Base-by-base conservation (phyloP, 2,888 invertebrate genomes). In the Biston stratarius region DNA sequence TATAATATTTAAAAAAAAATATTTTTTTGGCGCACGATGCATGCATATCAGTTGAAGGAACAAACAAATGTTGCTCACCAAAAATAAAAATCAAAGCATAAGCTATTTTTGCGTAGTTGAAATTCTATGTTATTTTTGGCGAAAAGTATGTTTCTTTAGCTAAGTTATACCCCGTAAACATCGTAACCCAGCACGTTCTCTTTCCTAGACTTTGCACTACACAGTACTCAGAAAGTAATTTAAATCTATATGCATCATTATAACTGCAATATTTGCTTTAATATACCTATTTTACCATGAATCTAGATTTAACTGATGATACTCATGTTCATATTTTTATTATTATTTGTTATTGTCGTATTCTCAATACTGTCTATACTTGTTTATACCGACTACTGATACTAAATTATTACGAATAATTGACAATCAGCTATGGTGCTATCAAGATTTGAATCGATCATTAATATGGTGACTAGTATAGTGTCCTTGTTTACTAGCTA, bases 21-120 rank as follows among this genome's bases (percentile, higher is more conserved):
- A n/a, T n/a, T 24, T 51, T 34, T 45, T 71, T 58, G 67, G 64
- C 77, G 89, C 90, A 89, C 87, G 84, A 75, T 84, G 88, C 87
- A 87, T 88, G 89, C 77, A 75, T 80, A 73, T 69, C 69, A 69
- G n/a, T 63, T 72, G 67, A 61, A 24, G 45, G 66, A 65, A 61
- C 56, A 51, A 61, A 57, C 14, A 62, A 14, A n/a, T 1, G 5
- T n/a, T 48, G 14, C 49, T 49, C 33, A 40, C 47, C 58, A 59
- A 44, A 53, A 64, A 59, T 47, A 34, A 34, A n/a, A 53, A 64
- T 53, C 56, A 47, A 44, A n/a, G 11, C 52, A 42, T 47, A n/a
- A 24, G 44, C 47, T 55, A 33, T 58, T 45, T 45, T 38, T 40
- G 47, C 24, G 48, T 49, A 49, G 56, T 61, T 38, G 12, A 42